Percentiles rank a stretch among this genome's conserved stretches.
phyloP scores from a whole-genome alignment of 2,888 invertebrate genomes.

The Mactromeris polynyma region DNA sequence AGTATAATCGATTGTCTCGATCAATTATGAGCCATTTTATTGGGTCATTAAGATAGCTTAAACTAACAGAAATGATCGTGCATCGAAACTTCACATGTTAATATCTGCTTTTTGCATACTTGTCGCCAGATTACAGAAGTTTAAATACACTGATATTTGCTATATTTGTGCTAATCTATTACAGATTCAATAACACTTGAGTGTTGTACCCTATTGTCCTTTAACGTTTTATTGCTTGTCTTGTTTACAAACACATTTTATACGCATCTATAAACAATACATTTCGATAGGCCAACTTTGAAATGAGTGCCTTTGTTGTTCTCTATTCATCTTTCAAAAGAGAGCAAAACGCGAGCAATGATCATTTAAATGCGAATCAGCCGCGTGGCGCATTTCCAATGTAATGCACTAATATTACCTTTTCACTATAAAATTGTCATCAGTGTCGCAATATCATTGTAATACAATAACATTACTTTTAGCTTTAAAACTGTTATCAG shows the following conservation, averaged over 20 bases:
- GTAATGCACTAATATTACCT: no score
- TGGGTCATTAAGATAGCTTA: slow-evolving; percentile 3
- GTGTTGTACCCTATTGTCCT: background rate
- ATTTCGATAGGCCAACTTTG: background rate
- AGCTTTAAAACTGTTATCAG: no score
- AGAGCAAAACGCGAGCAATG: no score
- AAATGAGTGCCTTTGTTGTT: no score
- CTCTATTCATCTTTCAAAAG: no score
- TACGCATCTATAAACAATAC: background rate
- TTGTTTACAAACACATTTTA: background rate
- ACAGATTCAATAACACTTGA: background rate
- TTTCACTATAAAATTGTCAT: no score
- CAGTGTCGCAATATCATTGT: no score
- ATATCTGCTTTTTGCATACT: background rate
- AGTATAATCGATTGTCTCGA: background rate
- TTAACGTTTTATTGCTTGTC: background rate
- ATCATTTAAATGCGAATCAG: no score
- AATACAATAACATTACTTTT: no score
- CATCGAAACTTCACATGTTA: background rate
- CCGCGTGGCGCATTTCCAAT: no score
- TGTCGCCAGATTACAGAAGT: background rate
- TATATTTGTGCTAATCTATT: background rate
- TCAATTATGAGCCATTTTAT: background rate
- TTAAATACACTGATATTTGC: background rate
- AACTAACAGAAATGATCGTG: background rate